A percentile compares a stretch with the other conserved stretches of the same genome.
Conservation (phyloP, 2,113 vertebrate genomes). For the Amblyornis subalaris region DNA sequence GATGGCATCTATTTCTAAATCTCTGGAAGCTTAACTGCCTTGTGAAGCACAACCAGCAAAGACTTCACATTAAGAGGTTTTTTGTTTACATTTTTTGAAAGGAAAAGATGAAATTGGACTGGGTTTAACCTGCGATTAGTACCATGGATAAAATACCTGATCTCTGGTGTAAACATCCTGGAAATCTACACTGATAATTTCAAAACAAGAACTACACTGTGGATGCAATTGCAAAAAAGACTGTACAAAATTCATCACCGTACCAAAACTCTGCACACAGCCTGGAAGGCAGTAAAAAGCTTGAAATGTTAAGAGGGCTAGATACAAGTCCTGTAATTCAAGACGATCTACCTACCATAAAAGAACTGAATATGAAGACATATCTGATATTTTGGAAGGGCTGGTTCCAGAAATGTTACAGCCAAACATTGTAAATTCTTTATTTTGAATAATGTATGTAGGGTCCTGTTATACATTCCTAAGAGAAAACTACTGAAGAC, state of each 20-base stretch:
- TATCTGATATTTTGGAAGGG: not conserved
- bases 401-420: slow-evolving; percentile 7
- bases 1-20: slow-evolving; percentile 17
- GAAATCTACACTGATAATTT: slow-evolving; percentile 16
- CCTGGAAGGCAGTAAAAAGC: slow-evolving; percentile 15
- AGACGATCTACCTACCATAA: not conserved
- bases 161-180: slow-evolving; percentile 22
- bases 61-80: not conserved
- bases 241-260: not conserved
- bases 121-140: slow-evolving; percentile 16
- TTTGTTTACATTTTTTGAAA: slow-evolving; percentile 29
- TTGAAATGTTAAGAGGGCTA: slow-evolving; percentile 1
- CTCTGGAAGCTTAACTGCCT: slow-evolving; percentile 43
- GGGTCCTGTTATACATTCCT: not conserved
- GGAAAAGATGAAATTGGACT: slow-evolving; percentile 34
- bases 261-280: not conserved
- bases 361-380: not conserved
- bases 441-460: not conserved
- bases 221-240: slow-evolving; percentile 31
- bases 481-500: not conserved
- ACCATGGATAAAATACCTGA: slow-evolving; percentile 12
- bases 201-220: slow-evolving; percentile 17
- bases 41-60: slow-evolving; percentile 23
- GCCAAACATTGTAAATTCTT: not conserved
- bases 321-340: slow-evolving; percentile 16